Conservation (phyloP, 2,888 invertebrate genomes). For the Caenorhabditis sp. region DNA sequence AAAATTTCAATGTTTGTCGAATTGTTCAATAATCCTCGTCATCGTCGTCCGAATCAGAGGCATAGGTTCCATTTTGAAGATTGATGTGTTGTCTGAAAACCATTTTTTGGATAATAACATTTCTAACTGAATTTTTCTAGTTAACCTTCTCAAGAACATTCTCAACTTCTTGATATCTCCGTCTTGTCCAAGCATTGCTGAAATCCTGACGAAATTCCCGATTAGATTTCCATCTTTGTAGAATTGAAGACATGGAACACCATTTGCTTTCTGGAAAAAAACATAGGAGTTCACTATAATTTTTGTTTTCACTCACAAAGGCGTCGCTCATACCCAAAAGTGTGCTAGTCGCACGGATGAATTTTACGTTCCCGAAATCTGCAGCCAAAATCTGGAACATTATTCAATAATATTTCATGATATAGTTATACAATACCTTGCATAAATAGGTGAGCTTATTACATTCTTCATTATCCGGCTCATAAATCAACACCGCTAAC, state of each 20-base stretch:
- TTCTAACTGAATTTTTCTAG: no score
- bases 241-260: slow-evolving; percentile 63
- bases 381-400: slow-evolving; percentile 43
- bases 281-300: not conserved
- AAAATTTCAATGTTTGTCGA: slow-evolving; percentile 9
- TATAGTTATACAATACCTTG: slow-evolving; percentile 30
- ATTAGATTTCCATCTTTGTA: slow-evolving; percentile 57
- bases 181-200: slow-evolving; percentile 56
- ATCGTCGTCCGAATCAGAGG: slow-evolving; percentile 35
- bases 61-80: slow-evolving; percentile 22
- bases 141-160: slow-evolving; percentile 46
- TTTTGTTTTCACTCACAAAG: slow-evolving; percentile 36
- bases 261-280: slow-evolving; percentile 34
- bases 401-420: slow-evolving; percentile 2
- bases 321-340: slow-evolving; percentile 45
- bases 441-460: slow-evolving; percentile 17
- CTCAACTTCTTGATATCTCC: slow-evolving; percentile 41
- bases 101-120: no score
- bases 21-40: slow-evolving; percentile 24
- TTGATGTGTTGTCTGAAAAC: slow-evolving; percentile 43
- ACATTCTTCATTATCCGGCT: slow-evolving; percentile 44
- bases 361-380: slow-evolving; percentile 38
- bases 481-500: slow-evolving; percentile 44
- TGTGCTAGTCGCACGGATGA: slow-evolving; percentile 41
- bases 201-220: slow-evolving; percentile 62